These are phyloP conservation scores for Callosobruchus maculatus DNA, from an alignment of 2,888 invertebrate species.

Conservation along the genomic window DNA sequence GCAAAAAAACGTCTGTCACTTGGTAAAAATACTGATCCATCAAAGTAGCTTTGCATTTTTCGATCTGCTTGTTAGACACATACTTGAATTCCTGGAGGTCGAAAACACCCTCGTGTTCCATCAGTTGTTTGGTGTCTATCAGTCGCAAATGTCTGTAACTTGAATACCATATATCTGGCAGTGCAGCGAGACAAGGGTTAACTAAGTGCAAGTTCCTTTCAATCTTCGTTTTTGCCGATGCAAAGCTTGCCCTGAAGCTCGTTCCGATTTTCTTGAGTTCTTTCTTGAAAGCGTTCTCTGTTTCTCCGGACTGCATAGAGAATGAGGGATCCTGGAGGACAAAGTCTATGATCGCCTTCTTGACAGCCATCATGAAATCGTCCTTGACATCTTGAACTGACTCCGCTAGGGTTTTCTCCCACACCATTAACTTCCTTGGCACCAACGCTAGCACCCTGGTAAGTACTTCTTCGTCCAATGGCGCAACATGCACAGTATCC, in stretches of 20 bases:
- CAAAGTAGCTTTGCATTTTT: slow-evolving; percentile 64
- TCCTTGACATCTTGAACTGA: slow-evolving; percentile 77
- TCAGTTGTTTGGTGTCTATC: slow-evolving; percentile 58
- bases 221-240: slow-evolving; percentile 49
- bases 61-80: slow-evolving; percentile 58
- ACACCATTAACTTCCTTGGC: slow-evolving; percentile 60
- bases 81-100: slow-evolving; percentile 64
- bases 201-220: slow-evolving; percentile 66
- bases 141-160: slow-evolving; percentile 57
- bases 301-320: slow-evolving; percentile 54
- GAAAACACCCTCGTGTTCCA: slow-evolving; percentile 60
- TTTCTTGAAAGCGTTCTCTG: slow-evolving; percentile 53
- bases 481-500: slow-evolving; percentile 84
- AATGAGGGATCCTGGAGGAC: slow-evolving; percentile 74
- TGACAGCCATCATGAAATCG: slow-evolving; percentile 83
- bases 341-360: slow-evolving; percentile 89
- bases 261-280: slow-evolving; percentile 62
- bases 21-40: slow-evolving; percentile 63
- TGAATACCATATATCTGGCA: slow-evolving; percentile 73
- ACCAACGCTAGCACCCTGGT: slow-evolving; percentile 63
- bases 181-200: slow-evolving; percentile 77
- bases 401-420: slow-evolving; percentile 56
- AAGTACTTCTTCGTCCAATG: slow-evolving; percentile 72
- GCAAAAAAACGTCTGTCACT: slow-evolving; percentile 60
- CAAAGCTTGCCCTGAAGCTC: slow-evolving; percentile 60